Percentiles rank a stretch among this genome's conserved stretches.
These are phyloP conservation scores for Nyctereutes procyonoides DNA, from an alignment of 2,113 vertebrate genomes.

Conservation along the genomic window DNA sequence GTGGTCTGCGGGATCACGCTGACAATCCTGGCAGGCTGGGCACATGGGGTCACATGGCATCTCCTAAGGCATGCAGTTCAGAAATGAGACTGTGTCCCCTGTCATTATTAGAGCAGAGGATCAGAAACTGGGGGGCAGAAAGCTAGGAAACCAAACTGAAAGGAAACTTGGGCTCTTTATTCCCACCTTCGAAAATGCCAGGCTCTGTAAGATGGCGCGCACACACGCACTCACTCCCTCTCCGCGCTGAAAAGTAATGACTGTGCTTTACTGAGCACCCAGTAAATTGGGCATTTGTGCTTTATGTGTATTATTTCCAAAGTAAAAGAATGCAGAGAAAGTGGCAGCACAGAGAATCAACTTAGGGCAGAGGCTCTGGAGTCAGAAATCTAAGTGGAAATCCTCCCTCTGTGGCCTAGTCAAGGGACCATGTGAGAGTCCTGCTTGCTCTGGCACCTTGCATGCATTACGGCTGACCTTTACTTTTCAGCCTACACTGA, in stretches of 20 bases:
- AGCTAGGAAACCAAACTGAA: background rate
- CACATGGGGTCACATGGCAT: background rate
- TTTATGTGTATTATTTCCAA: background rate
- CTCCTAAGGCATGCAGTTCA: background rate
- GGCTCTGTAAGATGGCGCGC: background rate
- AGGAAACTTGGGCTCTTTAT: background rate
- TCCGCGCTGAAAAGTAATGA: background rate
- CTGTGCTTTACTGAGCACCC: background rate
- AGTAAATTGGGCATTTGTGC: background rate
- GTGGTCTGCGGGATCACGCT: background rate
- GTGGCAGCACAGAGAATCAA: accelerated
- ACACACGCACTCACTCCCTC: background rate
- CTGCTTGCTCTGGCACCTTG: background rate
- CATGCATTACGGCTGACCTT: background rate
- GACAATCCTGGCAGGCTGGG: background rate
- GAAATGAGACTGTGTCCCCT: background rate
- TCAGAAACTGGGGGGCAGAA: background rate
- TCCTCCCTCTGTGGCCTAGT: background rate
- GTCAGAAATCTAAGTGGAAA: background rate
- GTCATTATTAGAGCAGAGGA: background rate
- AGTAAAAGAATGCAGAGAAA: background rate
- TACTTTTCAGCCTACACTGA: background rate
- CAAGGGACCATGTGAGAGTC: background rate
- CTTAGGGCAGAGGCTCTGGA: background rate
- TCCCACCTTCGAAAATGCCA: background rate